Conservation (phyloP, 2,113 vertebrate species). For the Lampris megalopsis region DNA sequence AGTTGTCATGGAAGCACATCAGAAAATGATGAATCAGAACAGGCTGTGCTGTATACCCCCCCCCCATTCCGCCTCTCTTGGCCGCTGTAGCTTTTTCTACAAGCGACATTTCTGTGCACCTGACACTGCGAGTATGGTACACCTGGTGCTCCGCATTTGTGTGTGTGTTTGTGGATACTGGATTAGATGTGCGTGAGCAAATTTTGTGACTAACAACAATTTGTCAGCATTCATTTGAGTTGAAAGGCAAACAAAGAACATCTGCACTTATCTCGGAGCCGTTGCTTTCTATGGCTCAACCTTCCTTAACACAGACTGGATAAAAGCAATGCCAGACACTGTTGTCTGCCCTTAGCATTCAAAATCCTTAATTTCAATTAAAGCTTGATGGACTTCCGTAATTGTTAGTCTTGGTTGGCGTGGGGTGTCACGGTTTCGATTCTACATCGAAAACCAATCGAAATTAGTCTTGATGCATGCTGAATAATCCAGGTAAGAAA, state of each 20-base stretch:
- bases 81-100: too few relatives aligned
- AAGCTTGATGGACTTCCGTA: conserved; percentile 3
- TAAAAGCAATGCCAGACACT: conserved; percentile 27
- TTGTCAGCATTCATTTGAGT: conserved; percentile 1
- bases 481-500: too few relatives aligned
- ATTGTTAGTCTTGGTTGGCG: background rate
- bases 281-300: conserved; percentile 13
- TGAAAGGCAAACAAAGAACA: conserved; percentile 34
- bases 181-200: conserved; percentile 19
- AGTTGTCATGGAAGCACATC: conserved; percentile 16
- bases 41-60: background rate
- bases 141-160: conserved; percentile 33
- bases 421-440: background rate
- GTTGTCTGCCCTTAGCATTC: background rate
- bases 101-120: too few relatives aligned
- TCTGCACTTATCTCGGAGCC: conserved; percentile 6
- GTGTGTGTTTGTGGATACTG: conserved; percentile 4
- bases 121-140: background rate
- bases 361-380: conserved; percentile 30
- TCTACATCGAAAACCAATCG: too few relatives aligned
- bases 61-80: background rate
- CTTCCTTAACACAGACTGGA: conserved; percentile 25
- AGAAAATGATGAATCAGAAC: conserved; percentile 35
- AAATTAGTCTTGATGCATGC: too few relatives aligned
- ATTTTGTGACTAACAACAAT: conserved; percentile 19